Percentiles rank a stretch among this genome's conserved stretches.
Evolutionary conservation across 2,113 vertebrate genomes (phyloP).

Genomic region (Lycocorax pyrrhopterus): DNA sequence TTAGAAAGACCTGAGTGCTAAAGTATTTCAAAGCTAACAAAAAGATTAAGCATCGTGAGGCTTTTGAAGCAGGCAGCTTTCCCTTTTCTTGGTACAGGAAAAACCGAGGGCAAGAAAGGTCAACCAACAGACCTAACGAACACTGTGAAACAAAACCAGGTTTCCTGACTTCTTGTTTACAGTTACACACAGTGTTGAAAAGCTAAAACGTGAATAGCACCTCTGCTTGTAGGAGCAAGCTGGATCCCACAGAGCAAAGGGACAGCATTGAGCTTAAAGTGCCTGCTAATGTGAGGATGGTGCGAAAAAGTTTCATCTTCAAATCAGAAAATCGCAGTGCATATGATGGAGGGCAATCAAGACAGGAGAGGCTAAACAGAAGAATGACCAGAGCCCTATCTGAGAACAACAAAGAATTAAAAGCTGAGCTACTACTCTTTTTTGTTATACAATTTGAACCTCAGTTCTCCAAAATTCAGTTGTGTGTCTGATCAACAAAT

Average conservation of each 20-base stretch:
- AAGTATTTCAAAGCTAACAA: background rate
- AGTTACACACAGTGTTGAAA: background rate
- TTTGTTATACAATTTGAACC: background rate
- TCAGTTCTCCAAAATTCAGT: background rate
- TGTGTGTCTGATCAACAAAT: background rate
- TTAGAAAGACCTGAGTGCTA: background rate
- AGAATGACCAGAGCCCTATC: background rate
- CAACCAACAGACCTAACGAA: background rate
- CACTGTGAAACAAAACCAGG: background rate
- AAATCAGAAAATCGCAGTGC: background rate
- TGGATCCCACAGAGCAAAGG: background rate
- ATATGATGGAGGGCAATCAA: background rate
- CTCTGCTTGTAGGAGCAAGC: background rate
- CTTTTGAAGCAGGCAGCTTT: background rate
- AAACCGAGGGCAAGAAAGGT: background rate
- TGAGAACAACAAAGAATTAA: background rate
- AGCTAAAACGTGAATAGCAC: background rate
- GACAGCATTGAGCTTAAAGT: background rate
- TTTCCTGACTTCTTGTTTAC: constrained; percentile 3
- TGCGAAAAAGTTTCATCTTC: background rate
- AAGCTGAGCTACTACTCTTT: background rate
- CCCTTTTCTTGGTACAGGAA: background rate
- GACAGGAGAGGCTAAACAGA: background rate
- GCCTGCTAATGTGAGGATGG: background rate
- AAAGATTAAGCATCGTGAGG: background rate